These are phyloP conservation scores for Leptopilina drosophilae DNA, from an alignment of 2,888 invertebrate genomes.

Conservation along the genomic window DNA sequence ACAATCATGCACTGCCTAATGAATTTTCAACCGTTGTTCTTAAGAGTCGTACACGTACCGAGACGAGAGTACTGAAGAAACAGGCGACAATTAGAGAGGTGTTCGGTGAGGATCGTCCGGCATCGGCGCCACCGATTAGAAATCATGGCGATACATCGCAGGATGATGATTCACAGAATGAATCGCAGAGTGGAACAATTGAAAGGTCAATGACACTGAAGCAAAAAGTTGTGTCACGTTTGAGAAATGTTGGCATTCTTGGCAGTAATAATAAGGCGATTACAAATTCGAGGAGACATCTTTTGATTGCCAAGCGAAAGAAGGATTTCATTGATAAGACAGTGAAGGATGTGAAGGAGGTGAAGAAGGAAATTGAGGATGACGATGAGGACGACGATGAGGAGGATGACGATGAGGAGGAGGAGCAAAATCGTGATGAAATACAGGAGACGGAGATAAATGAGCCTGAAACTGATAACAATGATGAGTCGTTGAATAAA, in stretches of 20 bases:
- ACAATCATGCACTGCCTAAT: constrained; percentile 80
- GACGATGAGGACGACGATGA: constrained; percentile 72
- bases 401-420: constrained; percentile 73
- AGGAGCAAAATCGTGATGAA: constrained; percentile 76
- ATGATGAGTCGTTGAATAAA: constrained; percentile 73
- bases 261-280: constrained; percentile 72
- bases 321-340: constrained; percentile 71
- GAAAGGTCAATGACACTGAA: constrained; percentile 62
- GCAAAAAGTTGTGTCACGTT: constrained; percentile 70
- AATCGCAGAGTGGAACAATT: constrained; percentile 59
- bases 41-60: constrained; percentile 86
- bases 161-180: constrained; percentile 73
- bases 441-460: constrained; percentile 73
- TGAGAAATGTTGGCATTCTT: constrained; percentile 73
- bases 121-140: constrained; percentile 87
- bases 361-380: constrained; percentile 65
- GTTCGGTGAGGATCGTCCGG: constrained; percentile 88
- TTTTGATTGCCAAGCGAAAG: constrained; percentile 68
- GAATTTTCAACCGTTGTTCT: constrained; percentile 85
- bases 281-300: constrained; percentile 72
- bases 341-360: constrained; percentile 60
- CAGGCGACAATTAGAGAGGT: constrained; percentile 89
- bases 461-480: constrained; percentile 60
- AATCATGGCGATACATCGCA: constrained; percentile 77
- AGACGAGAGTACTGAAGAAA: constrained; percentile 85